Base-by-base conservation (phyloP, 2,888 invertebrate species). In the Nemoura dubitans region DNA sequence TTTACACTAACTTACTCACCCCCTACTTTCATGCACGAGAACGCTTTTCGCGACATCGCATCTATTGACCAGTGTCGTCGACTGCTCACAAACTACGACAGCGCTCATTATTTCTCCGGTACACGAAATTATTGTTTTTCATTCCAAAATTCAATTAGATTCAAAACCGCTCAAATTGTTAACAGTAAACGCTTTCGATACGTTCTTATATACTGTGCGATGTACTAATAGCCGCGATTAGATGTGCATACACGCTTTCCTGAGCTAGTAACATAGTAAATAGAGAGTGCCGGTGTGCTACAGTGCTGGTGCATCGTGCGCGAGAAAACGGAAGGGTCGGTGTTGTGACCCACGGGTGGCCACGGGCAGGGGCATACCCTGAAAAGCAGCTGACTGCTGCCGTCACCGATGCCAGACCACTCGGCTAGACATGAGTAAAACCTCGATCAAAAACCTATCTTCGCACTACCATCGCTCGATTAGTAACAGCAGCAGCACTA, bases 1-100 rank as follows among this genome's bases (percentile, higher is more conserved):
- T 59, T 59, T 59, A 59, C 59, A 59, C 59, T 59, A 59, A 59
- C 59, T 59, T 59, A 59, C 59, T 59, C 59, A 59, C 59, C 59
- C 59, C 59, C 59, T 59, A 59, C 59, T 59, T 59, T 59, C 59
- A 59, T 59, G 59, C 59, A 59, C 3, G 16, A 59, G 59, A 59
- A 59, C 59, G 59, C 21, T 59, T 36, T 36, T 59, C 59, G 59
- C 59, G 59, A 59, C 59, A 59, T 21, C 59, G 14, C 36, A 36
- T 36, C 36, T 10, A 36, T 36, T 59, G 14, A 59, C 59, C 59
- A 59, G 59, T 59, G 21, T 36, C 59, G 59, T 59, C 10, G 36
- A 36, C 16, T 7, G 59, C 3, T 1, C 6, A 21, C 16, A 59
- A 59, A 21, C 59, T 59, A 59, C 3, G 59, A 21, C 59, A 7